Evolutionary conservation across 1,140 invertebrate genomes (phyloP).

Genomic region (Drosophila leontia): DNA sequence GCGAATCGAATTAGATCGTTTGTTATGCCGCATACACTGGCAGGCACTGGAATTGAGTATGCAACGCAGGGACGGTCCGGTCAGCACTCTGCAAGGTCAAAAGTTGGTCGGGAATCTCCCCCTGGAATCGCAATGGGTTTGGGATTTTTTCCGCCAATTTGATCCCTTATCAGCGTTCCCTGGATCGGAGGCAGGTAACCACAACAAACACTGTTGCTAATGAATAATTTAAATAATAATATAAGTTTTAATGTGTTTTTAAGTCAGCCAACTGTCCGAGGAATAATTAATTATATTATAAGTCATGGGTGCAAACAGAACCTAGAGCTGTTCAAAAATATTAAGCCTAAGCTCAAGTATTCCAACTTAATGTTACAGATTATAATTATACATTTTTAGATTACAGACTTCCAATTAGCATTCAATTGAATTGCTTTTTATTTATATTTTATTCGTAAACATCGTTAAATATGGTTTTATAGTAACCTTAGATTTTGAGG

Average conservation of each 20-base stretch:
- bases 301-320: background rate
- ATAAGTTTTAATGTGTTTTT: background rate
- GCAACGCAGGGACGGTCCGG: background rate
- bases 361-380: background rate
- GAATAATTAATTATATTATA: background rate
- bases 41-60: slow-evolving; percentile 7
- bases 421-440: background rate
- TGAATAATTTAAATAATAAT: background rate
- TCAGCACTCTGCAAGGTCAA: slow-evolving; percentile 26
- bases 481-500: background rate
- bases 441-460: background rate
- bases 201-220: slow-evolving; percentile 5
- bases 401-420: background rate
- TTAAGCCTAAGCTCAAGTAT: background rate
- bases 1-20: slow-evolving; percentile 21
- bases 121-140: slow-evolving; percentile 16
- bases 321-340: background rate
- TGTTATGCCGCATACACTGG: slow-evolving; percentile 11
- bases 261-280: background rate
- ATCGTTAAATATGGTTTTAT: background rate
- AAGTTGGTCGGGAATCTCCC: slow-evolving; percentile 36
- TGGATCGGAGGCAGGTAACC: slow-evolving; percentile 17
- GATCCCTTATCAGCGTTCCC: slow-evolving; percentile 27
- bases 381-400: background rate
- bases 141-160: background rate